These are phyloP conservation scores for Gephyroberyx darwinii DNA, from an alignment of 2,797 vertebrate genomes.

Conservation along the genomic window DNA sequence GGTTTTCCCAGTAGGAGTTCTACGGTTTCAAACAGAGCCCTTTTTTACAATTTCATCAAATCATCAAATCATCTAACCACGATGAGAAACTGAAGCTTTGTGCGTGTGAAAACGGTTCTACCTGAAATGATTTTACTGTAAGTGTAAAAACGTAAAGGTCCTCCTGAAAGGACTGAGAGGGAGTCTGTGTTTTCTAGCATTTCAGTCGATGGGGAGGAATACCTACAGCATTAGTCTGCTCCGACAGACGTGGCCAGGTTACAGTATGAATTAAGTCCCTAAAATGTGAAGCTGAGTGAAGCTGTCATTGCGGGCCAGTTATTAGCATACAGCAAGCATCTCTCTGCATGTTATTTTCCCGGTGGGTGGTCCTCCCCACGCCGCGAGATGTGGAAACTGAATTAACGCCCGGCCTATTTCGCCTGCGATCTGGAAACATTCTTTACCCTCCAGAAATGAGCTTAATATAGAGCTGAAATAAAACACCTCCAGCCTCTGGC, in stretches of 20 bases:
- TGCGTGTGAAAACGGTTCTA: neutral
- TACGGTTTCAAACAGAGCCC: conserved; percentile 31
- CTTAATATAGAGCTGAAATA: conserved; percentile 85
- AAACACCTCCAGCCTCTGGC: conserved; percentile 85
- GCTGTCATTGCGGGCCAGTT: conserved; percentile 48
- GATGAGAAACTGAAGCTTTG: neutral
- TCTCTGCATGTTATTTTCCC: conserved; percentile 61
- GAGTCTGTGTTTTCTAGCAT: neutral
- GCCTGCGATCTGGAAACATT: conserved; percentile 87
- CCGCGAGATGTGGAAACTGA: conserved; percentile 82
- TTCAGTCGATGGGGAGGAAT: neutral
- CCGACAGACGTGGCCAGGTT: neutral
- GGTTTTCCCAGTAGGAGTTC: conserved; percentile 11
- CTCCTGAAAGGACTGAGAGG: neutral
- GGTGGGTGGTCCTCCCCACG: conserved; percentile 82
- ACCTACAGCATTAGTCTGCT: neutral
- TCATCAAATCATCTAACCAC: conserved; percentile 29
- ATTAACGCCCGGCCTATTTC: conserved; percentile 81
- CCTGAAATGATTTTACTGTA: neutral
- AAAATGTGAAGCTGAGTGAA: conserved; percentile 56
- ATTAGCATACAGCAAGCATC: conserved; percentile 62
- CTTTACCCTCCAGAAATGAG: conserved; percentile 84
- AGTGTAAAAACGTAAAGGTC: neutral
- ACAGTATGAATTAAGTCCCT: conserved; percentile 2
- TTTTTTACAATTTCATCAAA: conserved; percentile 47